Evolutionary conservation across 1,140 invertebrate genomes (phyloP).

Genomic region (Mizuhopecten yessoensis): DNA sequence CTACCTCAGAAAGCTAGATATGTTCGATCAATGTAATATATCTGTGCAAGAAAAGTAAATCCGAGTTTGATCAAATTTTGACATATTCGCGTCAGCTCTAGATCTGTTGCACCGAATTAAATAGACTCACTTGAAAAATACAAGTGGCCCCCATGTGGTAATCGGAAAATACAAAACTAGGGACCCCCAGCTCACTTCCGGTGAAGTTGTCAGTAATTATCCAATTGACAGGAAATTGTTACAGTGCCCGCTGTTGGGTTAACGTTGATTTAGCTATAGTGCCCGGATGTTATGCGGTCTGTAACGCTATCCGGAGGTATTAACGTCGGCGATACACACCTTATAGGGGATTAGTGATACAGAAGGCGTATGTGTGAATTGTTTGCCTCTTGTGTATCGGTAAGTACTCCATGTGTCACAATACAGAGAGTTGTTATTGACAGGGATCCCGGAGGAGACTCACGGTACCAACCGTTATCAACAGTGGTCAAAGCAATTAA

Average conservation of each 20-base stretch:
- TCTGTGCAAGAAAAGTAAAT: too few relatives aligned
- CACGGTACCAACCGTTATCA: too few relatives aligned
- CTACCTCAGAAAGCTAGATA: too few relatives aligned
- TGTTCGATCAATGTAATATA: too few relatives aligned
- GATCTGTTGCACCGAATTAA: neutral
- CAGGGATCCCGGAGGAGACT: too few relatives aligned
- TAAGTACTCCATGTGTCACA: neutral
- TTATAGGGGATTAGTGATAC: neutral
- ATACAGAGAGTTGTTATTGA: neutral
- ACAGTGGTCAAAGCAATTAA: too few relatives aligned
- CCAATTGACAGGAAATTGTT: constrained; percentile 3
- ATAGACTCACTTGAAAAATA: neutral
- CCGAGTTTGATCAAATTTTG: too few relatives aligned
- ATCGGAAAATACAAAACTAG: neutral
- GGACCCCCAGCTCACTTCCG: constrained; percentile 25
- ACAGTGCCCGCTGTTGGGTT: neutral
- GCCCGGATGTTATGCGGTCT: neutral
- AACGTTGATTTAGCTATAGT: too few relatives aligned
- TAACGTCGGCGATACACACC: neutral
- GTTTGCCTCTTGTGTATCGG: neutral
- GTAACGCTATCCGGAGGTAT: neutral
- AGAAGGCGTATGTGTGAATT: neutral
- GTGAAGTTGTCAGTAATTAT: neutral
- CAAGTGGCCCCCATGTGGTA: neutral
- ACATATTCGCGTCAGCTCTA: neutral